Evolutionary conservation across 1,140 invertebrate genomes (phyloP), one percentile per base, ranked within the genome.

Genomic region (Hylaeus anthracinus): DNA sequence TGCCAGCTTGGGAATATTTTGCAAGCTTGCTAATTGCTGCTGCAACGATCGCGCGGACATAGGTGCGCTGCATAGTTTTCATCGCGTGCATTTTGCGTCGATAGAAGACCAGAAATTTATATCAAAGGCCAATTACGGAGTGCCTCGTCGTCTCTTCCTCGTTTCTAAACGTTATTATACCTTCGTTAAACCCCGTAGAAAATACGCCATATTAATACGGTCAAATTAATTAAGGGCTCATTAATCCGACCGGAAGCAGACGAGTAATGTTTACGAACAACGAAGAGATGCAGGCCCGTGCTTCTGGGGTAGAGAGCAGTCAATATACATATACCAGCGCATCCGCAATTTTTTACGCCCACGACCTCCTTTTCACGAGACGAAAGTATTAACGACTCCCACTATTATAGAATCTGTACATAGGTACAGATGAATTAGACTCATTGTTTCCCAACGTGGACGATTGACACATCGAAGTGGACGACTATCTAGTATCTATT

Each of bases 191-290:
- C 39, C 37, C 8, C 15, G 8, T 37, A 39, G 5, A 64, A 55
- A 64, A 3, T 63, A 43, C 26, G n/a, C 60, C 39, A 15, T 26
- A 26, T 26, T 26, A 26, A 26, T 26, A 2, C 41, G 37, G 26
- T 26, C 26, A 26, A 39, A 72, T 64, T 72, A 79, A 79, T 79
- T 72, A 61, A 55, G 76, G 69, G 39, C 63, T 72, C 69, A 8
- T 72, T 79, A 79, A 72, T 78, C 51, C 48, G n/a, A 37, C 45
- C 69, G 76, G 76, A 72, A 72, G 51, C 6, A 3, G 37, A 2
- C 14, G 41, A 45, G 2, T 43, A 26, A 65, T 41, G 48, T 48
- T 79, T 72, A 55, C 37, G 10, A 12, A 56, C 15, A 61, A 64
- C 6, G n/a, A 79, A 45, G 69, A 55, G 51, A 45, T 45, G 51